Evolutionary conservation across 2,113 vertebrate species (phyloP).

Genomic region (Thomomys bottae): DNA sequence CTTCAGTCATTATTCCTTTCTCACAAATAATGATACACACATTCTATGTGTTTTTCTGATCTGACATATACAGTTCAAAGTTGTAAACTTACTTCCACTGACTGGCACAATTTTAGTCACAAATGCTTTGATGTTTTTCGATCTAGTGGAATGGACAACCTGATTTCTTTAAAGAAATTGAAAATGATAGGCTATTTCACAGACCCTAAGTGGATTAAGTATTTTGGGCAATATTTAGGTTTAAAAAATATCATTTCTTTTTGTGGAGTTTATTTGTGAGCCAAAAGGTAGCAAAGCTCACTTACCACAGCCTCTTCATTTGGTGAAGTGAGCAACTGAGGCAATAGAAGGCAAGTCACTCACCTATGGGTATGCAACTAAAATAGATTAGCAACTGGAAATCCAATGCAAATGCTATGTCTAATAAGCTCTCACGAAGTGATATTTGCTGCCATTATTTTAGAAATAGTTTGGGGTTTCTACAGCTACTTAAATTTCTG

Average conservation of each 20-base stretch:
- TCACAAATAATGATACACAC: background rate
- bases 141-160: background rate
- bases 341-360: background rate
- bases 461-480: background rate
- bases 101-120: background rate
- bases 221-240: slow-evolving; percentile 24
- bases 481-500: slow-evolving; percentile 29
- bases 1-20: slow-evolving; percentile 17
- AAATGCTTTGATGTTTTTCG: slow-evolving; percentile 26
- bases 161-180: slow-evolving; percentile 14
- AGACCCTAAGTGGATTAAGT: background rate
- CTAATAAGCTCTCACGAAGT: background rate
- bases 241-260: background rate
- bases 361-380: background rate
- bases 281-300: background rate
- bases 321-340: slow-evolving; percentile 23
- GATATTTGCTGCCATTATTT: background rate
- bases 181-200: background rate
- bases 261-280: slow-evolving; percentile 21
- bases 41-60: background rate
- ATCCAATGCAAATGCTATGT: too few species aligned
- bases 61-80: background rate
- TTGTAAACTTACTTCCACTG: background rate
- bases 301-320: background rate
- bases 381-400: background rate